These are phyloP conservation scores for Seladonia tumulorum DNA, from an alignment of 2,888 invertebrate genomes.

Conservation along the genomic window DNA sequence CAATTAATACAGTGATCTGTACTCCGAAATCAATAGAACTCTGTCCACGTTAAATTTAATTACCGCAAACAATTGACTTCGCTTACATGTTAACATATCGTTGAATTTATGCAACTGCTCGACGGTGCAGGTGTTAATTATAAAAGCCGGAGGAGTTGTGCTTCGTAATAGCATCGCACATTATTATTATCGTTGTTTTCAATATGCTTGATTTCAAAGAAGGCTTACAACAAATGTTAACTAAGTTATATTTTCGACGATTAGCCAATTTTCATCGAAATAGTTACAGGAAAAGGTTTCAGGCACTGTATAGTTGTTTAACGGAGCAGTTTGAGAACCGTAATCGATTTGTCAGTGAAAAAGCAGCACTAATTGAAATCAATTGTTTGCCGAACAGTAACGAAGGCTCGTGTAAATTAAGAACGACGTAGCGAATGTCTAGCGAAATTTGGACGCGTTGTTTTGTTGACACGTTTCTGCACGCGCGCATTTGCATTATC, in stretches of 20 bases:
- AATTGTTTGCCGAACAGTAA: neutral
- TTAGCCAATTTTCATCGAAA: neutral
- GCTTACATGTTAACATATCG: neutral
- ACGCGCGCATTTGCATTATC: conserved; percentile 32
- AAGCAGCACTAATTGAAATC: neutral
- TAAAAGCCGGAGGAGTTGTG: neutral
- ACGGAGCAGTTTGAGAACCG: neutral
- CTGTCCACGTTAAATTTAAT: neutral
- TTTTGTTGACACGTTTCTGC: neutral
- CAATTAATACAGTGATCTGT: neutral
- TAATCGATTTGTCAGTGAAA: neutral
- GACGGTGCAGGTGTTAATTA: neutral
- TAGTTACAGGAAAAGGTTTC: neutral
- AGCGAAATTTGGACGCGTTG: neutral
- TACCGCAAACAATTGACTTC: neutral
- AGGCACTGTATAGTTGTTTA: neutral
- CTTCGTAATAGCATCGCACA: neutral
- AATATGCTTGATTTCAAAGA: neutral
- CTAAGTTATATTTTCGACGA: no score
- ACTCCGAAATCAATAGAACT: neutral
- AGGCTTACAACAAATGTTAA: no score
- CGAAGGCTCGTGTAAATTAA: neutral
- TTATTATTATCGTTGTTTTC: neutral
- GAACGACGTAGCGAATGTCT: neutral
- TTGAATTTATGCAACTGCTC: neutral